phyloP scores from a whole-genome alignment of 1,140 invertebrate species.

The Bombus superbus region DNA sequence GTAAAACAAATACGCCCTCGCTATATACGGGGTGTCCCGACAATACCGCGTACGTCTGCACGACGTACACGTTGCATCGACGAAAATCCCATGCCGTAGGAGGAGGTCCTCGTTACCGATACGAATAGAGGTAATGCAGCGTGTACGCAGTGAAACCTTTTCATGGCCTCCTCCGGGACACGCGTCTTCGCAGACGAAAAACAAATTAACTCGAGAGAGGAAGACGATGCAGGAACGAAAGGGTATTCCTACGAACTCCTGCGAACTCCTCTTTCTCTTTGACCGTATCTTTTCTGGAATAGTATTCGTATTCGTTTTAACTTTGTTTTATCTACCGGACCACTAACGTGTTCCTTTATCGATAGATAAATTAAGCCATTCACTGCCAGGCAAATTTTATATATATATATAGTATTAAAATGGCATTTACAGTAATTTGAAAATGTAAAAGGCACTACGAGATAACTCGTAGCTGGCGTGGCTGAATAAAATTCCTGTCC shows the following conservation, averaged over 20 bases:
- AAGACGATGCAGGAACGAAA: background rate
- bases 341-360: no score
- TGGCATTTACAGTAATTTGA: no score
- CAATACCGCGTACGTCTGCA: slow-evolving; percentile 68
- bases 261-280: no score
- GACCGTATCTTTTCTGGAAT: no score
- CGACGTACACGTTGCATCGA: slow-evolving; percentile 10
- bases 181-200: slow-evolving; percentile 40
- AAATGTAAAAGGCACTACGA: no score
- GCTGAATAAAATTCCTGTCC: no score
- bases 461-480: no score
- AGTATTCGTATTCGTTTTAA: no score
- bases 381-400: no score
- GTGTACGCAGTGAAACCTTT: slow-evolving; percentile 71
- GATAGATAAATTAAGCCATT: no score
- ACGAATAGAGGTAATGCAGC: slow-evolving; percentile 70
- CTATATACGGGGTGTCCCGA: slow-evolving; percentile 75
- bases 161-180: slow-evolving; percentile 58
- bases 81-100: slow-evolving; percentile 28
- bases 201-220: slow-evolving; percentile 53
- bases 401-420: no score
- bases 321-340: no score
- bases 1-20: slow-evolving; percentile 82
- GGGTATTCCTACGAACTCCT: background rate
- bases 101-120: slow-evolving; percentile 72